Conservation (phyloP, 2,888 invertebrate species). For the Theretra japonica region DNA sequence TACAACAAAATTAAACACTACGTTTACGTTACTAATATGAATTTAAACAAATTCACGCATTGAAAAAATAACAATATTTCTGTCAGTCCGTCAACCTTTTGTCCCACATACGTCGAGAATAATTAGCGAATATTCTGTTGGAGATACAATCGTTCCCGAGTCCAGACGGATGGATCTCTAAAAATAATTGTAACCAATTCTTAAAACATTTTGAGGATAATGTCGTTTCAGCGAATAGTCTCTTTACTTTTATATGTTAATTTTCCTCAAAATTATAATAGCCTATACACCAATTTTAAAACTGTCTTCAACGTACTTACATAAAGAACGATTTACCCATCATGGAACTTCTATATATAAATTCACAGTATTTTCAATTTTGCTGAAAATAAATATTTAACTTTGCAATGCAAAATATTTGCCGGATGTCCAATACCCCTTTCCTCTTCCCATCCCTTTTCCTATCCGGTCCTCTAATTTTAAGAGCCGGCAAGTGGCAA, state of each 20-base stretch:
- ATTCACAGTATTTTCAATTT: too few relatives aligned
- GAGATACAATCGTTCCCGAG: constrained; percentile 37
- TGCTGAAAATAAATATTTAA: too few relatives aligned
- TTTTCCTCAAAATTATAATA: too few relatives aligned
- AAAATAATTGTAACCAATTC: constrained; percentile 36
- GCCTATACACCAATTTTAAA: too few relatives aligned
- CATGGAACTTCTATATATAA: too few relatives aligned
- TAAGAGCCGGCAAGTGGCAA: too few relatives aligned
- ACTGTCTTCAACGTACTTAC: too few relatives aligned
- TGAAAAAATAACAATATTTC: constrained; percentile 28
- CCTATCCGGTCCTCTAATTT: too few relatives aligned
- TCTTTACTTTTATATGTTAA: not conserved
- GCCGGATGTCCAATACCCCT: too few relatives aligned
- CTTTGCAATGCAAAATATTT: too few relatives aligned
- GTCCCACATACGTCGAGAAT: constrained; percentile 38
- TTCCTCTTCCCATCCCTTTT: too few relatives aligned
- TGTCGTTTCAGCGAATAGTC: not conserved
- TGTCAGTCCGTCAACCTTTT: constrained; percentile 41
- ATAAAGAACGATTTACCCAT: too few relatives aligned
- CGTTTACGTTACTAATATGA: not conserved
- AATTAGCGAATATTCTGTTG: constrained; percentile 37
- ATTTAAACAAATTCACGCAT: not conserved
- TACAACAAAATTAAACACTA: not conserved
- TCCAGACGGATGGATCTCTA: constrained; percentile 36
- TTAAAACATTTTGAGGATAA: constrained; percentile 19